These are phyloP conservation scores for Centrocercus urophasianus DNA, from an alignment of 2,113 vertebrate species.

Conservation along the genomic window DNA sequence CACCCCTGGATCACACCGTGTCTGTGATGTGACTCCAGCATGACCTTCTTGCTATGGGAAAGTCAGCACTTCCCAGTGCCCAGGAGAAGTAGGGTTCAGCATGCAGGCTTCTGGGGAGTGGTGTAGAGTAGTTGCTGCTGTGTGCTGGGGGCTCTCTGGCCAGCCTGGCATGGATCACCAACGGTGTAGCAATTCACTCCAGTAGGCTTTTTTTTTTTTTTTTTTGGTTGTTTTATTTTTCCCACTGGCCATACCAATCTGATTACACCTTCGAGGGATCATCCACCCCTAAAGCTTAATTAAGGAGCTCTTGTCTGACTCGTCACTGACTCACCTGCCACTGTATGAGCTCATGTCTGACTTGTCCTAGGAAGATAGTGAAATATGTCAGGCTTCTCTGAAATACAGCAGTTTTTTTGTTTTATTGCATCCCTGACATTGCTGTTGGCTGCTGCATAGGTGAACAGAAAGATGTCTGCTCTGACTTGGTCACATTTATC, in stretches of 20 bases:
- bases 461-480: conserved; percentile 11
- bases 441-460: conserved; percentile 23
- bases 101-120: not conserved
- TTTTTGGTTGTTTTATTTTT: not conserved
- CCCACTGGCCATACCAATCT: conserved; percentile 54
- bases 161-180: not conserved
- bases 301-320: conserved; percentile 65
- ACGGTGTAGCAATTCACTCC: conserved; percentile 7
- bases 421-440: conserved; percentile 40
- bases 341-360: conserved; percentile 79
- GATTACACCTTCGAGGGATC: conserved; percentile 46
- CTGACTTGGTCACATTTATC: conserved; percentile 34
- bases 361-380: conserved; percentile 38
- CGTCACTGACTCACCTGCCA: conserved; percentile 73
- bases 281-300: conserved; percentile 48
- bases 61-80: not conserved
- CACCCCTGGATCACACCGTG: rapidly evolving
- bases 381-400: conserved; percentile 40
- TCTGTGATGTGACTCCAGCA: not conserved
- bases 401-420: conserved; percentile 41
- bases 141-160: not conserved
- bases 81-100: not conserved
- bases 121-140: not conserved
- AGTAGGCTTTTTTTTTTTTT: too few relatives aligned
- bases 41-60: not conserved